These are phyloP conservation scores for Clusia tigrina DNA, from an alignment of 2,888 invertebrate species.

Conservation along the genomic window DNA sequence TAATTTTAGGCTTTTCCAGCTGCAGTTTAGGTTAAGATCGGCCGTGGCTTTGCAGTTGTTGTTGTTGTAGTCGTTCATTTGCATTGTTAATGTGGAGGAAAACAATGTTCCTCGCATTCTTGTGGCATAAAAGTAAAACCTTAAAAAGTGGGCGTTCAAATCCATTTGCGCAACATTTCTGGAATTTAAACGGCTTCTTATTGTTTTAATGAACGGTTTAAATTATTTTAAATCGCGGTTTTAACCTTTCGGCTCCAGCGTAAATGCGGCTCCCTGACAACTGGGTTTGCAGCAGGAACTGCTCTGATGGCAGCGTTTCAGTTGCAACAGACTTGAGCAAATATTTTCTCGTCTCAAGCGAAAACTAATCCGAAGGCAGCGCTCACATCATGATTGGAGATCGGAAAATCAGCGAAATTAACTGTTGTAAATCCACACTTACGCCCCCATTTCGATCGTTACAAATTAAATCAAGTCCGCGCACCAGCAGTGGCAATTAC, in stretches of 20 bases:
- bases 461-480: background rate
- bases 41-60: slow-evolving; percentile 15
- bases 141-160: too few relatives aligned
- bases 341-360: too few relatives aligned
- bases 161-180: background rate
- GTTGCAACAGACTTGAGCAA: too few relatives aligned
- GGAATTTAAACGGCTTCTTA: background rate
- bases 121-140: too few relatives aligned
- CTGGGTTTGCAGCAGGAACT: too few relatives aligned
- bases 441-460: slow-evolving; percentile 31
- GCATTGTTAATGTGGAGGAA: background rate
- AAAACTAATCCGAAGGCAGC: too few relatives aligned
- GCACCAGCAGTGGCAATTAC: too few relatives aligned
- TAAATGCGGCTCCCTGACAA: too few relatives aligned
- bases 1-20: slow-evolving; percentile 52
- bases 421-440: slow-evolving; percentile 31
- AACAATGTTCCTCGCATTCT: too few relatives aligned
- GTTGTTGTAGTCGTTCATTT: slow-evolving; percentile 32
- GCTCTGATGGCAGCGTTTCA: too few relatives aligned
- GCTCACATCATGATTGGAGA: too few relatives aligned
- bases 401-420: background rate
- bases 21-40: background rate
- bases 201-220: background rate
- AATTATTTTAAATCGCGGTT: background rate
- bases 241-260: background rate